Conservation (phyloP, 2,113 vertebrate genomes). For the Solea solea region DNA sequence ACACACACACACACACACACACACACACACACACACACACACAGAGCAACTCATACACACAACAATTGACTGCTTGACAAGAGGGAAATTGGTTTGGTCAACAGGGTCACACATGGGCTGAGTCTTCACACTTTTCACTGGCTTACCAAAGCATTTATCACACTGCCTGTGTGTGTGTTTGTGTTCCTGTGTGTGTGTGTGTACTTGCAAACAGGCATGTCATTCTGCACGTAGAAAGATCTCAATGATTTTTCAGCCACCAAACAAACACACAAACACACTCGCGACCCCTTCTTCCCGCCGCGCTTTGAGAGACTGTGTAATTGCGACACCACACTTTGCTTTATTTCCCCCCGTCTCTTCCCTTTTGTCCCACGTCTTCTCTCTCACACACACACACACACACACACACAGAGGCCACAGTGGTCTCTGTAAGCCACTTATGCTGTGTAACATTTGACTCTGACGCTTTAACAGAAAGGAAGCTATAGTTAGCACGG, state of each 20-base stretch:
- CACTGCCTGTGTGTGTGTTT: constrained; percentile 13
- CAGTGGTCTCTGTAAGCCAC: constrained; percentile 4
- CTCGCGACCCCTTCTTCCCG: constrained; percentile 28
- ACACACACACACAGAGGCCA: constrained; percentile 1
- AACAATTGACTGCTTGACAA: constrained; percentile 41
- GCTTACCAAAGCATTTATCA: constrained; percentile 13
- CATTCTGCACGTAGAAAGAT: not conserved
- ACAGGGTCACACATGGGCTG: constrained; percentile 49
- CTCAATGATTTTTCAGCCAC: constrained; percentile 9
- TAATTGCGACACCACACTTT: constrained; percentile 50
- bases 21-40: not conserved
- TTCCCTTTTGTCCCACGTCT: constrained; percentile 31
- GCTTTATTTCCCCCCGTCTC: constrained; percentile 37
- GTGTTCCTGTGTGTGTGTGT: not conserved
- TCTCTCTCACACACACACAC: constrained; percentile 2
- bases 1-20: not conserved
- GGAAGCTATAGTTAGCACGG: not conserved
- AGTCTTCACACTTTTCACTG: constrained; percentile 21
- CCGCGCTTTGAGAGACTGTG: constrained; percentile 47
- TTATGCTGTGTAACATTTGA: constrained; percentile 21
- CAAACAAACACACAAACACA: constrained; percentile 11
- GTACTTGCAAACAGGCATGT: not conserved
- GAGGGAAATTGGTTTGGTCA: constrained; percentile 68
- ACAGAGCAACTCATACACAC: constrained; percentile 7
- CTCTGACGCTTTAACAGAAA: not conserved